Evolutionary conservation across 2,113 vertebrate species (phyloP).

Genomic region (Agelaius tricolor): DNA sequence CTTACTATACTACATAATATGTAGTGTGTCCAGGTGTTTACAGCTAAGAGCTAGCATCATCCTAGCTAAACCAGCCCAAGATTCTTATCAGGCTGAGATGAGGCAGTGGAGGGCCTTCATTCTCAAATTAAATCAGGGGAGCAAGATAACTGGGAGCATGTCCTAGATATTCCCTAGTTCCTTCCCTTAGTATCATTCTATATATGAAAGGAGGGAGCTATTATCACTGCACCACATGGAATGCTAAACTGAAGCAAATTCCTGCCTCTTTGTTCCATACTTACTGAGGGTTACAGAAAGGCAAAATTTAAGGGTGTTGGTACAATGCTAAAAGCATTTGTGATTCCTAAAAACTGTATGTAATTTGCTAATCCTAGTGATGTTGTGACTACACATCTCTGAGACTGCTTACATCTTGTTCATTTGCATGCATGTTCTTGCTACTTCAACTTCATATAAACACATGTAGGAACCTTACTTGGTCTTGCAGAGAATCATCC

Average conservation of each 20-base stretch:
- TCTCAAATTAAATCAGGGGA: neutral
- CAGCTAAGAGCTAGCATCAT: neutral
- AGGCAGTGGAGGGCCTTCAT: neutral
- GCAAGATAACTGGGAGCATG: neutral
- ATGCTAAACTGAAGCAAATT: neutral
- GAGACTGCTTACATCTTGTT: neutral
- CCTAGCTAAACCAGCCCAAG: neutral
- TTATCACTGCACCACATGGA: neutral
- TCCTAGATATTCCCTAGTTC: neutral
- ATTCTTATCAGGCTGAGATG: neutral
- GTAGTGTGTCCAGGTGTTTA: neutral
- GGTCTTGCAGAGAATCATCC: conserved; percentile 96
- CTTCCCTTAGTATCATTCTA: neutral
- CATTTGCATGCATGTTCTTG: neutral
- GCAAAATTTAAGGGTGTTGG: neutral
- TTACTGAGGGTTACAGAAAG: neutral
- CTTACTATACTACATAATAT: neutral
- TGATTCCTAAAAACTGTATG: neutral
- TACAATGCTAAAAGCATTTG: neutral
- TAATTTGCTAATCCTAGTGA: neutral
- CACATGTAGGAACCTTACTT: conserved; percentile 76
- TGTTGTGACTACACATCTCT: neutral
- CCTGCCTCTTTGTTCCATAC: neutral
- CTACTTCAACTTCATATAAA: neutral
- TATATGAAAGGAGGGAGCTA: neutral